Evolutionary conservation across 2,888 invertebrate species (phyloP).

Genomic region (Campoplex nolae): DNA sequence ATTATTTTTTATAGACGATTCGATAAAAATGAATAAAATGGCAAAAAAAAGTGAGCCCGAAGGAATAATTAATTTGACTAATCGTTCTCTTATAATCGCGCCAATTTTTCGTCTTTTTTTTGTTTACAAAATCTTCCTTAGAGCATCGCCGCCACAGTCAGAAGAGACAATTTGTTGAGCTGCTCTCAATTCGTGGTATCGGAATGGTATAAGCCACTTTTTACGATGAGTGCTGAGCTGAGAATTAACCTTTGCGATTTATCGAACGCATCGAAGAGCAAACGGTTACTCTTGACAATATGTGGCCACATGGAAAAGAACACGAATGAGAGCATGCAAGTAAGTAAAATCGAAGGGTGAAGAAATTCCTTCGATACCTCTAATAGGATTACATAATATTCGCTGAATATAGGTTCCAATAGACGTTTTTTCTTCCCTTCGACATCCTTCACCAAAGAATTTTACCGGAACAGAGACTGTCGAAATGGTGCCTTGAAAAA

Average conservation of each 20-base stretch:
- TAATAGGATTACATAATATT: conserved; percentile 12
- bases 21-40: not conserved
- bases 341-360: not conserved
- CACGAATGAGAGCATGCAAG: not conserved
- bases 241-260: conserved; percentile 55
- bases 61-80: not conserved
- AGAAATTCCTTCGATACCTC: not conserved
- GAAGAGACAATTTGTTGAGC: conserved; percentile 59
- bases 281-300: conserved; percentile 31
- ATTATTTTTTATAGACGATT: not conserved
- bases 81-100: not conserved
- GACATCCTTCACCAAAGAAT: conserved; percentile 11
- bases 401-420: conserved; percentile 20
- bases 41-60: not conserved
- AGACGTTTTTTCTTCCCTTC: not conserved
- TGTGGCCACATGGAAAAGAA: conserved; percentile 18
- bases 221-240: conserved; percentile 27
- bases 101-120: conserved; percentile 10
- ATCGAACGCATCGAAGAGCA: conserved; percentile 45
- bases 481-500: conserved; percentile 27
- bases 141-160: conserved; percentile 28
- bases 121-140: conserved; percentile 50
- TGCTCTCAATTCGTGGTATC: conserved; percentile 52
- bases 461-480: not conserved
- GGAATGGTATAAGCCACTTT: conserved; percentile 30